These are phyloP conservation scores for Miltochrista miniata DNA, from an alignment of 2,888 invertebrate species.

Conservation along the genomic window DNA sequence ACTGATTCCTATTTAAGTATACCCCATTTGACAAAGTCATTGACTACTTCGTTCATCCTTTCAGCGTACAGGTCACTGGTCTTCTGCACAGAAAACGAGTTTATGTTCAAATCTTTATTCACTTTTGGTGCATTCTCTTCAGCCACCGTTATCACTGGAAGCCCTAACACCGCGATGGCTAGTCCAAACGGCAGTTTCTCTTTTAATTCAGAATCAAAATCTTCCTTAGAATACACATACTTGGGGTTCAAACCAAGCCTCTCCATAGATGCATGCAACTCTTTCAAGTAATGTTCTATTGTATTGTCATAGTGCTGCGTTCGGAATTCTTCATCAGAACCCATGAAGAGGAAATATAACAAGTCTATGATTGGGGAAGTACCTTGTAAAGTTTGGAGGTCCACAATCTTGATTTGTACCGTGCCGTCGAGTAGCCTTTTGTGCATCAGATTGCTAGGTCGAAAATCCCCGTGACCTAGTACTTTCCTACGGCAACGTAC, in stretches of 20 bases:
- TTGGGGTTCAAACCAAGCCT: slow-evolving; percentile 43
- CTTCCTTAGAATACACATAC: slow-evolving; percentile 47
- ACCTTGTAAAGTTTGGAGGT: slow-evolving; percentile 19
- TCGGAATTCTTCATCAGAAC: slow-evolving; percentile 57
- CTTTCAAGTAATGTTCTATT: slow-evolving; percentile 41
- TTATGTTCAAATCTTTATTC: neutral
- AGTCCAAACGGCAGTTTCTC: slow-evolving; percentile 13
- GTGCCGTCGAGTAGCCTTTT: slow-evolving; percentile 31
- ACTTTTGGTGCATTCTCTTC: neutral
- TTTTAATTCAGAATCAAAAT: slow-evolving; percentile 51
- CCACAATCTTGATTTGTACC: neutral
- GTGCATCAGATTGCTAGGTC: slow-evolving; percentile 45
- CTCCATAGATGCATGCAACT: slow-evolving; percentile 40
- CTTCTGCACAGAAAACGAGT: neutral
- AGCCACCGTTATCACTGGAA: neutral
- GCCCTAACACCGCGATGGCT: neutral
- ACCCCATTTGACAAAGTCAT: neutral
- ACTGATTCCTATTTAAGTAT: neutral
- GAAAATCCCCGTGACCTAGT: slow-evolving; percentile 56
- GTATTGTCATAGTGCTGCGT: slow-evolving; percentile 35
- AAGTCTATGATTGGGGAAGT: slow-evolving; percentile 51
- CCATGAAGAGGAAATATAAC: slow-evolving; percentile 54
- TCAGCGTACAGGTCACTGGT: neutral
- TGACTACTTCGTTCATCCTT: neutral
- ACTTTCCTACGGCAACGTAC: slow-evolving; percentile 21